A percentile compares a stretch with the other conserved stretches of the same genome.
Conservation (phyloP, 2,797 vertebrate genomes). For the Acanthopagrus latus region DNA sequence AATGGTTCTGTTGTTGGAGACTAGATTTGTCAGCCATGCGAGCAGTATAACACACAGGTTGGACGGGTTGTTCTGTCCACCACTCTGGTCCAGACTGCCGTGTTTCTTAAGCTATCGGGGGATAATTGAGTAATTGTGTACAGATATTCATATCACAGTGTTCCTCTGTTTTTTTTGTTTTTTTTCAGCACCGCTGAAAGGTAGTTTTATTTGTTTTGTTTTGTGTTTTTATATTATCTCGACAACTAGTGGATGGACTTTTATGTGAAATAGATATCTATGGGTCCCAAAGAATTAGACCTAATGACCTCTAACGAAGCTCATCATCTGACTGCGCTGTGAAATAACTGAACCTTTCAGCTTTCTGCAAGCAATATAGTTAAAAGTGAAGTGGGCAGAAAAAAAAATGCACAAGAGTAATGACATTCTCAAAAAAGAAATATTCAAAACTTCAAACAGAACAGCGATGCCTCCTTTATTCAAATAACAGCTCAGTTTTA, state of each 20-base stretch:
- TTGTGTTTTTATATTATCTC: too few species aligned
- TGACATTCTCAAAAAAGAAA: too few species aligned
- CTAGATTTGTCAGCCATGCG: not conserved
- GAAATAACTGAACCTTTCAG: too few species aligned
- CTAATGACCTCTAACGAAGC: not conserved
- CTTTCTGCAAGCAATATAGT: too few species aligned
- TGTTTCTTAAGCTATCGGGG: not conserved
- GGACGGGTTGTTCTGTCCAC: not conserved
- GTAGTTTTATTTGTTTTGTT: not conserved
- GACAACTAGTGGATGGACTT: not conserved
- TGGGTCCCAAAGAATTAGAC: not conserved
- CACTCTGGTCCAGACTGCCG: not conserved
- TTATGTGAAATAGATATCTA: not conserved
- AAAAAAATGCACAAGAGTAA: too few species aligned
- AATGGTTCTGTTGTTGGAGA: constrained; percentile 5
- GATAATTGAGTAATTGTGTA: not conserved
- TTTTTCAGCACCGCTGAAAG: not conserved
- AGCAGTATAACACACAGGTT: not conserved
- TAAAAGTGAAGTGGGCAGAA: too few species aligned
- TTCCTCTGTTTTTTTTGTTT: not conserved
- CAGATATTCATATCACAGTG: too few species aligned
- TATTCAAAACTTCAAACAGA: too few species aligned
- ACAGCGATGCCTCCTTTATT: too few species aligned
- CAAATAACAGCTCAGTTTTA: too few species aligned
- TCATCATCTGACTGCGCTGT: too few species aligned